Conservation (phyloP, 2,888 invertebrate genomes). For the Pemphredon lugubris region DNA sequence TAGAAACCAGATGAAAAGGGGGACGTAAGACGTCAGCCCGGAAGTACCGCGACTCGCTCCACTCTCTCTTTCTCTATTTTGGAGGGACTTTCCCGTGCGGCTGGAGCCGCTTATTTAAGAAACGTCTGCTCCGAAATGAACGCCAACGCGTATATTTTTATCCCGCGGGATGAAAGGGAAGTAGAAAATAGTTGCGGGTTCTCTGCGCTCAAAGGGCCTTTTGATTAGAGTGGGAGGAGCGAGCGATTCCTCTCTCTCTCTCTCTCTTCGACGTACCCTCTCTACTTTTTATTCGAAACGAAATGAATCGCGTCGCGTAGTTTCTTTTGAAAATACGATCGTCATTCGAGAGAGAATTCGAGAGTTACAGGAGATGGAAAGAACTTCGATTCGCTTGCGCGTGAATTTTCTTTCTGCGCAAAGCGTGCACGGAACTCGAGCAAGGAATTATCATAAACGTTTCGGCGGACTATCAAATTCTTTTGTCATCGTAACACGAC, state of each 20-base stretch:
- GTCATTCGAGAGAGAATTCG: background rate
- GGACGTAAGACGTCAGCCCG: constrained; percentile 30
- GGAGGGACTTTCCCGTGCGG: constrained; percentile 27
- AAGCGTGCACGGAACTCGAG: too few relatives aligned
- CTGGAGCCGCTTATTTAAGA: constrained; percentile 55
- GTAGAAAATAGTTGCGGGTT: constrained; percentile 44
- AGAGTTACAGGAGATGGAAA: background rate
- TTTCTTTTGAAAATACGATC: background rate
- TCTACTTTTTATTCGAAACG: background rate
- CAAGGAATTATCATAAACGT: too few relatives aligned
- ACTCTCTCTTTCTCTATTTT: constrained; percentile 4
- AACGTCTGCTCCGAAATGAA: constrained; percentile 41
- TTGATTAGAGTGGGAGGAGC: constrained; percentile 27
- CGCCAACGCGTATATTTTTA: constrained; percentile 49
- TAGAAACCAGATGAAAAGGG: constrained; percentile 6
- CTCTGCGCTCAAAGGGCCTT: constrained; percentile 34
- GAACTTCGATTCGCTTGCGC: too few relatives aligned
- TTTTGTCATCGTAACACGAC: background rate
- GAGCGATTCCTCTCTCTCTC: constrained; percentile 1
- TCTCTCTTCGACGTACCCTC: background rate
- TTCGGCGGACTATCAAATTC: constrained; percentile 1
- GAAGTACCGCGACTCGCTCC: constrained; percentile 42
- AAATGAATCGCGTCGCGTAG: background rate
- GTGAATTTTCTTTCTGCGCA: too few relatives aligned
- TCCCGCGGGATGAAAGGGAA: constrained; percentile 42